Evolutionary conservation across 2,888 invertebrate species (phyloP).

Genomic region (Neocrepidodera transversa): DNA sequence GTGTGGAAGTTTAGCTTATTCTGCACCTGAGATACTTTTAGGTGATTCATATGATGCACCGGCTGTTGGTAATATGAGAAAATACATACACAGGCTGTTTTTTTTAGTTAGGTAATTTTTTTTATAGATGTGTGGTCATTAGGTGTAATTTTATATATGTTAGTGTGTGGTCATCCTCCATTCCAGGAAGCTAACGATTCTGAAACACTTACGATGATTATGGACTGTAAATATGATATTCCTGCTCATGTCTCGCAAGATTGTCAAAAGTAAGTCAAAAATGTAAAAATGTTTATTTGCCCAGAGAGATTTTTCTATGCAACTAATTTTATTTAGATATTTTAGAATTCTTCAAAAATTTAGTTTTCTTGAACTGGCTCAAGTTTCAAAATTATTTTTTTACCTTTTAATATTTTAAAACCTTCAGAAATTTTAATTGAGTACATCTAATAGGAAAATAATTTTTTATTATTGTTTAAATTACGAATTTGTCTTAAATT

Average conservation of each 20-base stretch:
- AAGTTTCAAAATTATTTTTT: no score
- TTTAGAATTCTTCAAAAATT: no score
- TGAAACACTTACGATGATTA: constrained; percentile 98
- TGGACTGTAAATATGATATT: constrained; percentile 98
- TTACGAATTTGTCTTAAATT: no score
- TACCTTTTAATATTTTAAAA: no score
- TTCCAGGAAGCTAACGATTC: constrained; percentile 99
- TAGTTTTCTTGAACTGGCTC: no score
- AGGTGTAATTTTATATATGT: constrained; percentile 98
- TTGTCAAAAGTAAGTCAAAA: constrained; percentile 74
- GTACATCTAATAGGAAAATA: no score
- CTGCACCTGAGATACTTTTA: constrained; percentile 97
- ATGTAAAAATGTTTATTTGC: not conserved
- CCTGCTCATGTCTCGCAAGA: constrained; percentile 85
- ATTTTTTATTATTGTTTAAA: no score
- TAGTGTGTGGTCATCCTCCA: constrained; percentile 96
- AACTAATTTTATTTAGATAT: no score
- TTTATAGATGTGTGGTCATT: constrained; percentile 94
- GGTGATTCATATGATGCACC: constrained; percentile 99
- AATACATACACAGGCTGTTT: no score
- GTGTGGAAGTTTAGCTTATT: constrained; percentile 98
- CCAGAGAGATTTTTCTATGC: no score
- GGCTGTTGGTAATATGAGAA: constrained; percentile 94
- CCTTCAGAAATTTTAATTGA: no score
- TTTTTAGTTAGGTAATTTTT: no score